Evolutionary conservation across 2,888 invertebrate species (phyloP), one percentile per base, ranked within the genome.

Genomic region (Pinctada fucata): DNA sequence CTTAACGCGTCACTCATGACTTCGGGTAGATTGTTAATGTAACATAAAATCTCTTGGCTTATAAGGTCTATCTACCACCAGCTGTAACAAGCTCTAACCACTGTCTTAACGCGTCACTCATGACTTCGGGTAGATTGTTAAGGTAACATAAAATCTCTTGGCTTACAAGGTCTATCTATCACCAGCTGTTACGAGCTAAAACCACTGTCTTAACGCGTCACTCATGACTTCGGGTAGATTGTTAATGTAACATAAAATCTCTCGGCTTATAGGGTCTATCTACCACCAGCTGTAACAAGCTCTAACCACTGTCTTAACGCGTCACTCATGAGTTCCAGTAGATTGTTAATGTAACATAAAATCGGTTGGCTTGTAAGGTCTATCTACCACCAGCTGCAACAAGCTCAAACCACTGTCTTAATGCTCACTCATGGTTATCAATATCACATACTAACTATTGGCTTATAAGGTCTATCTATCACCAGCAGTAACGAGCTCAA

Each of bases 301-400:
- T 99, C 99, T 92, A 99, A 99, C 99, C 99, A 99, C 91, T 99
- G 99, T 79, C 99, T 94, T 81, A 99, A 94, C 0, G 99, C 99
- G 92, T 99, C 99, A 87, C 99, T 97, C 50, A 99, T 94, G 1
- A 98, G 97, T 58, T 95, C 94, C 0, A 99, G 99, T 79, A 99
- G 93, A 49, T 96, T 95, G 82, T 95, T 95, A 88, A 99, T 95
- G 90, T 99, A 97, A 79, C 97, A 94, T 50, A 99, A 94, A 88
- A 99, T 96, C 31, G 31, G 31, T 31, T 31, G 31, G 1, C 31
- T n/a, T 64, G 31, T 31, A 31, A 31, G 31, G 31, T 3, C 64
- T 48, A 77, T 45, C 72, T 31, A 51, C 75, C 72, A 5, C 83
- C 80, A 6, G 88, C 87, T n/a, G 89, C 88, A 4, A 98, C 97